Conservation (phyloP, 1,140 invertebrate genomes). For the Drosophila persimilis region DNA sequence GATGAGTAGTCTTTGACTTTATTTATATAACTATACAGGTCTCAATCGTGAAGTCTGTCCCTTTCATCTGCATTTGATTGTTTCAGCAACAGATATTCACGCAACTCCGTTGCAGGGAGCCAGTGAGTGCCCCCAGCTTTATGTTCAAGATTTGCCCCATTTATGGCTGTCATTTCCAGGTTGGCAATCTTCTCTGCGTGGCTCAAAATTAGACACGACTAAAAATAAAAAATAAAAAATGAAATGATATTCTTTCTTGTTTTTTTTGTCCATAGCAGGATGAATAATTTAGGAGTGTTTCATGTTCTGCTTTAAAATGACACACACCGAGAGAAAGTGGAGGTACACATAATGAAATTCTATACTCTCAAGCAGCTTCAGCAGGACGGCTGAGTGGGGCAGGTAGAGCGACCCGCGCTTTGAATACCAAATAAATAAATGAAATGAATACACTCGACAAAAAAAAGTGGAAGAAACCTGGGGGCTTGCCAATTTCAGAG, state of each 20-base stretch:
- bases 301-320: constrained; percentile 59
- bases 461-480: constrained; percentile 13
- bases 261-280: neutral
- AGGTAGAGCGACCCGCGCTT: constrained; percentile 57
- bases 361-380: constrained; percentile 24
- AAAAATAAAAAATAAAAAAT: constrained; percentile 7
- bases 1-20: too few species aligned
- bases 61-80: too few species aligned
- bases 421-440: constrained; percentile 81
- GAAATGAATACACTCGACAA: constrained; percentile 64
- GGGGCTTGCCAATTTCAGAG: constrained; percentile 43
- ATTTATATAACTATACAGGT: too few species aligned
- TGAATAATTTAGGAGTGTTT: constrained; percentile 64
- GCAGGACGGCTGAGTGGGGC: constrained; percentile 12
- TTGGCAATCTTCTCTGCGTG: too few species aligned
- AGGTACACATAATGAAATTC: constrained; percentile 74
- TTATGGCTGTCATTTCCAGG: too few species aligned
- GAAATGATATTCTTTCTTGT: constrained; percentile 1
- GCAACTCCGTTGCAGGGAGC: too few species aligned
- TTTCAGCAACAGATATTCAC: too few species aligned
- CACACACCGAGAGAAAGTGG: constrained; percentile 4
- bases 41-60: too few species aligned
- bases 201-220: too few species aligned
- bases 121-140: too few species aligned
- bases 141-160: too few species aligned